Evolutionary conservation across 2,888 invertebrate genomes (phyloP), one percentile per base, ranked within the genome.

Genomic region (Drosophila testacea): DNA sequence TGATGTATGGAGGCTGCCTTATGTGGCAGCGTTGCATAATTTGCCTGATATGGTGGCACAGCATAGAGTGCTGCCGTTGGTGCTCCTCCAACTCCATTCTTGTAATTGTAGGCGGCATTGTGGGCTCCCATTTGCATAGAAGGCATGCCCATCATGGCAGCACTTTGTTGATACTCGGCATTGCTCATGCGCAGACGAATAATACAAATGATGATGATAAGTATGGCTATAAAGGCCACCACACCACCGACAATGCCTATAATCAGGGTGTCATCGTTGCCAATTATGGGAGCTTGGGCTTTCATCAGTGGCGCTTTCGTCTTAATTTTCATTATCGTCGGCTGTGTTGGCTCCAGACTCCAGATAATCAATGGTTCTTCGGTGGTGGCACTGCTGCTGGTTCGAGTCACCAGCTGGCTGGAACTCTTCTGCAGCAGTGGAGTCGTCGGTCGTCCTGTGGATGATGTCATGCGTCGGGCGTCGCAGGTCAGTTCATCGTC

Each of bases 171-270:
- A 77, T 96, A 96, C 47, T 95, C 95, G 0, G 94, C 93, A 9
- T 93, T 94, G 41, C 95, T 94, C 95, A 96, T 95, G 70, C 95
- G 93, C 87, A 96, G 92, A 13, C 97, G 94, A 36, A 97, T 96
- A 42, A 98, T 96, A 90, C 98, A 98, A 78, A 97, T 97, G n/a
- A 95, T 95, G 32, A 98, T 96, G 38, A 98, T 96, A 59, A 98
- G 94, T 73, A 98, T 96, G 10, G 96, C 96, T 77, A 98, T 97
- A 90, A 98, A 97, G 1, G 96, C 97, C 0, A 98, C 97, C 0
- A 98, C 97, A 1, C 98, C 97, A 0, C 97, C 97, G 0, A 98
- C 97, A 77, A 98, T 98, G n/a, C 97, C 97, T 68, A 98, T 98
- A 56, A 98, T 98, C n/a, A 98, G 93, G 4, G 97, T 97, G 82